A percentile compares a stretch with the other conserved stretches of the same genome.
Evolutionary conservation across 2,888 invertebrate species (phyloP).

Genomic region (Orthosia cruda): DNA sequence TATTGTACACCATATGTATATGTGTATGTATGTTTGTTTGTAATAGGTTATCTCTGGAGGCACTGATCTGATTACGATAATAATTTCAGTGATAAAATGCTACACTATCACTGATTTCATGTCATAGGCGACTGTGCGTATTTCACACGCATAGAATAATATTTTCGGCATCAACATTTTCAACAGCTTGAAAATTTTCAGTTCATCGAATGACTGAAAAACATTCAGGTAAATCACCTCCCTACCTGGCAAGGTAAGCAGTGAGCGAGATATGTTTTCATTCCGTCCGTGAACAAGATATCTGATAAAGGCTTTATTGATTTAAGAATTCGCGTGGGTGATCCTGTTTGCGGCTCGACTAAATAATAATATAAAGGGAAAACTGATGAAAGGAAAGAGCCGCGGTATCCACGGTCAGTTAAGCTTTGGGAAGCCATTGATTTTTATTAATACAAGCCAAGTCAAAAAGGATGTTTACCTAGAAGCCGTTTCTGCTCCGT

Average conservation of each 20-base stretch:
- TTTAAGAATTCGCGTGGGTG: constrained; percentile 61
- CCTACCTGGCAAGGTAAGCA: constrained; percentile 14
- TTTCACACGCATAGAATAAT: not conserved
- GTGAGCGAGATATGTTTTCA: constrained; percentile 31
- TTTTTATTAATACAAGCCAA: constrained; percentile 66
- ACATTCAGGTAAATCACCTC: constrained; percentile 13
- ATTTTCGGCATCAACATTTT: not conserved
- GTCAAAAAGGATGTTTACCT: constrained; percentile 50
- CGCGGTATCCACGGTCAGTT: constrained; percentile 75
- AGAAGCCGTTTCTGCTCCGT: constrained; percentile 29
- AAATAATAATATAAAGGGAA: constrained; percentile 75
- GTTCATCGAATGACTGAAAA: not conserved
- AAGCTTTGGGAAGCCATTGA: constrained; percentile 74
- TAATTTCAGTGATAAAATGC: too few species aligned
- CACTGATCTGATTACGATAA: too few species aligned
- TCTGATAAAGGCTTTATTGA: constrained; percentile 60
- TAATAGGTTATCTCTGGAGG: too few species aligned
- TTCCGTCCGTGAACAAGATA: constrained; percentile 47
- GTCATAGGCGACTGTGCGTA: too few species aligned
- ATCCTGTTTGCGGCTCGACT: constrained; percentile 69
- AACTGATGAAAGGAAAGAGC: constrained; percentile 71
- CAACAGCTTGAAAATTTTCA: not conserved
- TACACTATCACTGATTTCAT: too few species aligned
- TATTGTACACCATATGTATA: too few species aligned
- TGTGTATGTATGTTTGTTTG: too few species aligned